phyloP scores from a whole-genome alignment of 2,797 vertebrate genomes.

The Cryptoblepharus egeriae region DNA sequence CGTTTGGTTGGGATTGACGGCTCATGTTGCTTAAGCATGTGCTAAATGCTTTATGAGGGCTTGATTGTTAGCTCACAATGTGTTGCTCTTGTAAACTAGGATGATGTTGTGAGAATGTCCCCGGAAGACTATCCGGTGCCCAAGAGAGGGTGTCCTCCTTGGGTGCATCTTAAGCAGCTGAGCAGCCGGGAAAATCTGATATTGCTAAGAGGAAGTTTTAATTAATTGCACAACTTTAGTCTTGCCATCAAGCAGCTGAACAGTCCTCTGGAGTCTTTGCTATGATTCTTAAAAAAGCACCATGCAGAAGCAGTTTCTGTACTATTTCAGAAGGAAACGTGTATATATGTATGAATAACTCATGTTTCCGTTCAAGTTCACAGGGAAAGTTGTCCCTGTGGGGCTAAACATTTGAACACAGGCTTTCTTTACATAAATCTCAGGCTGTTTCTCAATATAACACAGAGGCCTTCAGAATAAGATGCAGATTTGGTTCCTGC shows the following conservation, averaged over 20 bases:
- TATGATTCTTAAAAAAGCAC: conserved; percentile 52
- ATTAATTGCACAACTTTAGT: conserved; percentile 62
- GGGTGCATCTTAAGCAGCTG: conserved; percentile 9
- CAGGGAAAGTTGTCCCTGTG: background rate
- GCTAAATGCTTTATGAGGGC: background rate
- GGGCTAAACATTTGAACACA: background rate
- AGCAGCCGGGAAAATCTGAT: conserved; percentile 55
- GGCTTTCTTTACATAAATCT: background rate
- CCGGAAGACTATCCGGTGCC: background rate
- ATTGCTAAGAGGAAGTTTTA: conserved; percentile 57
- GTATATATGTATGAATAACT: too few relatives aligned
- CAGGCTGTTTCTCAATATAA: background rate
- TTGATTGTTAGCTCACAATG: background rate
- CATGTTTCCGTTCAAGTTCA: conserved; percentile 25
- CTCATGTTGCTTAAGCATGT: background rate
- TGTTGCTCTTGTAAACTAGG: background rate
- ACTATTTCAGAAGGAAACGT: conserved; percentile 38
- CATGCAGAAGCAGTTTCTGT: conserved; percentile 44
- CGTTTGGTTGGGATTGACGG: background rate
- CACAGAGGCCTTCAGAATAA: background rate
- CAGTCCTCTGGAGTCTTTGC: conserved; percentile 55
- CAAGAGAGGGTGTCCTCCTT: conserved; percentile 14
- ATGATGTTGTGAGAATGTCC: conserved; percentile 16
- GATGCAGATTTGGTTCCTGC: background rate
- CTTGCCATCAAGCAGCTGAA: conserved; percentile 60